These are phyloP conservation scores for Cotesia typhae DNA, from an alignment of 1,140 invertebrate species.

Conservation along the genomic window DNA sequence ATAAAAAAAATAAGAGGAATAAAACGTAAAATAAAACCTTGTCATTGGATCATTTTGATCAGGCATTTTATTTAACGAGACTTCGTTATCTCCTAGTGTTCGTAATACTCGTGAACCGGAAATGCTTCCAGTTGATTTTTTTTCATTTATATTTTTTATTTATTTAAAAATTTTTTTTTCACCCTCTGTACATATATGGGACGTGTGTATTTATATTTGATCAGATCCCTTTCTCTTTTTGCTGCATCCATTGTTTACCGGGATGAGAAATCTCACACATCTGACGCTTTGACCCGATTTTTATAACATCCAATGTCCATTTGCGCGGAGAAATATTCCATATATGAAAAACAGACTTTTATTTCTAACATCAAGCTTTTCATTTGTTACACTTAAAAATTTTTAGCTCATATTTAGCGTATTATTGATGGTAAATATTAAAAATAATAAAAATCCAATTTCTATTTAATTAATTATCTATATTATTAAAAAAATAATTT, in stretches of 20 bases:
- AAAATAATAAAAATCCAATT: too few species aligned
- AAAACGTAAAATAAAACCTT: background rate
- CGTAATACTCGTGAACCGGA: constrained; percentile 8
- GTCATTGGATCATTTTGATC: constrained; percentile 1
- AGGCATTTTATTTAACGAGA: constrained; percentile 27
- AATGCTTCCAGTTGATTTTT: constrained; percentile 18
- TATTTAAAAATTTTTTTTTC: too few species aligned
- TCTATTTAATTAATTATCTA: too few species aligned
- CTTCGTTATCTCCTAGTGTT: constrained; percentile 8
- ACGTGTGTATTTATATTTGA: background rate
- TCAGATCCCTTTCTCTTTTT: background rate
- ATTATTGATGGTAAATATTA: too few species aligned
- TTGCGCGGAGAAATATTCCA: constrained; percentile 14
- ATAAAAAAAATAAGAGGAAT: too few species aligned
- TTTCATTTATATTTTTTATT: background rate
- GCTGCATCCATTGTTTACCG: constrained; percentile 9
- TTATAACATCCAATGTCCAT: background rate
- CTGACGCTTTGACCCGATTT: constrained; percentile 25
- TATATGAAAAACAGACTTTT: background rate
- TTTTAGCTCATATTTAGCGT: too few species aligned
- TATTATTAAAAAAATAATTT: too few species aligned
- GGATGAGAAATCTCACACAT: constrained; percentile 2
- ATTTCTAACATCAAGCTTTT: too few species aligned
- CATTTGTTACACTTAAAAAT: too few species aligned
- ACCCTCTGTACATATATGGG: background rate